A percentile compares a stretch with the other conserved stretches of the same genome.
Conservation (phyloP, 1,140 invertebrate species). For the Physella acuta region DNA sequence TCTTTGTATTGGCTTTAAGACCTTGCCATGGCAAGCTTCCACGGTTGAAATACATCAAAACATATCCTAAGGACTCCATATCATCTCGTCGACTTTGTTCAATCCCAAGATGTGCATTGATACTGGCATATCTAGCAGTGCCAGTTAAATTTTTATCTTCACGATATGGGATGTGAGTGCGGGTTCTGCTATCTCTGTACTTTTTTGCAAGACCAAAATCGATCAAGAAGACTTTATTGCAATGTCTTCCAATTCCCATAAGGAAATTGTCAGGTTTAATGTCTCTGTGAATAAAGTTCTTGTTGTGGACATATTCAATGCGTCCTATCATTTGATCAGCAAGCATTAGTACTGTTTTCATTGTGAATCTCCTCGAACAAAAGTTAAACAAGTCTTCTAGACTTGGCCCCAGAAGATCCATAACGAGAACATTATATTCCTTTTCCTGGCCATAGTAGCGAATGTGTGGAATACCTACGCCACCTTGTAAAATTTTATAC, state of each 20-base stretch:
- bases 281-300: constrained; percentile 74
- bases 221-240: constrained; percentile 94
- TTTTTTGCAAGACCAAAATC: constrained; percentile 97
- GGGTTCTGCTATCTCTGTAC: constrained; percentile 83
- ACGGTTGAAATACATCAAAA: constrained; percentile 92
- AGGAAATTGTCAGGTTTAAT: constrained; percentile 62
- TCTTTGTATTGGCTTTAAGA: constrained; percentile 75
- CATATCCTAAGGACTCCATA: constrained; percentile 94
- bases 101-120: constrained; percentile 91
- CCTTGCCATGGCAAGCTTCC: constrained; percentile 94
- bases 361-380: constrained; percentile 58
- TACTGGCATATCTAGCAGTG: constrained; percentile 86
- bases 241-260: constrained; percentile 91
- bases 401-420: constrained; percentile 60
- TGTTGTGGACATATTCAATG: constrained; percentile 95
- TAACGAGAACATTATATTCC: constrained; percentile 59
- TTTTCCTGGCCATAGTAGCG: constrained; percentile 97
- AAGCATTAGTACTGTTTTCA: constrained; percentile 61
- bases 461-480: constrained; percentile 85
- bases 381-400: constrained; percentile 61
- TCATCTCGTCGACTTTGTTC: constrained; percentile 81
- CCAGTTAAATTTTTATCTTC: constrained; percentile 97
- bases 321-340: constrained; percentile 69
- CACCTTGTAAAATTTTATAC: constrained; percentile 83
- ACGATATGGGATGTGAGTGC: constrained; percentile 86